phyloP scores from a whole-genome alignment of 2,888 invertebrate genomes.

The Ophion slaviceki region DNA sequence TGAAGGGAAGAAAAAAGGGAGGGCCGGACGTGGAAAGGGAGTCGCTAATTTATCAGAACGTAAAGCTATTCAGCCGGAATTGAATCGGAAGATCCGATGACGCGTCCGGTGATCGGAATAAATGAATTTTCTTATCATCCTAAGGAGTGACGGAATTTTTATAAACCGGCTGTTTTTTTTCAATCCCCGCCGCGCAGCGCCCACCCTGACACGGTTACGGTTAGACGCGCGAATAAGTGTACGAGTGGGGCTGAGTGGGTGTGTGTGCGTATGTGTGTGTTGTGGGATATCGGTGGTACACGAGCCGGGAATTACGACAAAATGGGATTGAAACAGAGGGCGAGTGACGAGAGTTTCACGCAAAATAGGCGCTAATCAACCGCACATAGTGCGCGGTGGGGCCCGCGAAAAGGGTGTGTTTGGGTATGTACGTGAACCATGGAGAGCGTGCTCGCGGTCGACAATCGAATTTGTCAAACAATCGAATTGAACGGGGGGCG shows the following conservation, averaged over 20 bases:
- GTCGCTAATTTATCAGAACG: constrained; percentile 63
- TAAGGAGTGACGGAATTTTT: constrained; percentile 20
- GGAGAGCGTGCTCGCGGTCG: constrained; percentile 68
- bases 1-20: constrained; percentile 59
- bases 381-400: constrained; percentile 51
- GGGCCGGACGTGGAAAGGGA: constrained; percentile 28
- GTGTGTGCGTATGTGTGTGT: not conserved
- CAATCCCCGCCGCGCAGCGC: not conserved
- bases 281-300: not conserved
- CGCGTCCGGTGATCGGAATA: constrained; percentile 54
- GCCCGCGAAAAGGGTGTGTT: constrained; percentile 18
- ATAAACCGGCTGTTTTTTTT: constrained; percentile 17
- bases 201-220: not conserved
- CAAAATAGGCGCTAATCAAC: constrained; percentile 69
- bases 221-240: not conserved
- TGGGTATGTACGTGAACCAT: constrained; percentile 14
- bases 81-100: constrained; percentile 59
- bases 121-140: constrained; percentile 52
- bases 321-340: constrained; percentile 24
- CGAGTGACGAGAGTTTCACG: constrained; percentile 47
- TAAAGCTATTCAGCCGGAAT: constrained; percentile 60
- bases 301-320: constrained; percentile 40
- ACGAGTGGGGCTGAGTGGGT: not conserved
- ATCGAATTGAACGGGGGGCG: constrained; percentile 75
- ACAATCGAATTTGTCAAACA: constrained; percentile 77